phyloP scores from a whole-genome alignment of 2,797 vertebrate species.

The Sebastes nivosus region DNA sequence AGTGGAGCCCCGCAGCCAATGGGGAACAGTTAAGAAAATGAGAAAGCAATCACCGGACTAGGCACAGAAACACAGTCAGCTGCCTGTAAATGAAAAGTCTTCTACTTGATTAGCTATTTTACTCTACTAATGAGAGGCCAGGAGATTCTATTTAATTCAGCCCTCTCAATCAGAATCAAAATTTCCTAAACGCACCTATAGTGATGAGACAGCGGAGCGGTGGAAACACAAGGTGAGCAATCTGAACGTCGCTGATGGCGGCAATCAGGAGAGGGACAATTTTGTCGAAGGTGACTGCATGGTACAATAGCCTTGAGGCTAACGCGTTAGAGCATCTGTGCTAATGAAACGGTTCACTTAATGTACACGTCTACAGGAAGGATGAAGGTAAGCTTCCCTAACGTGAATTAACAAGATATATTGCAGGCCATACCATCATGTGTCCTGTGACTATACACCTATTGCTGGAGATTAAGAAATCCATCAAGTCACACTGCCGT shows the following conservation, averaged over 20 bases:
- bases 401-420: not conserved
- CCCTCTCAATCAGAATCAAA: slow-evolving; percentile 34
- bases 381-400: not conserved
- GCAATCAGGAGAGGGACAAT: slow-evolving; percentile 12
- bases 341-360: slow-evolving; percentile 12
- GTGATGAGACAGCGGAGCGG: not conserved
- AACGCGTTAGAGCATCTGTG: slow-evolving; percentile 4
- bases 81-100: slow-evolving; percentile 20
- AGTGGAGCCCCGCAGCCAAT: not conserved
- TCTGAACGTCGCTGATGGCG: slow-evolving; percentile 23
- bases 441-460: not conserved
- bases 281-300: slow-evolving; percentile 4
- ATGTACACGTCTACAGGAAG: not conserved
- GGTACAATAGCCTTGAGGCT: not conserved
- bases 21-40: slow-evolving; percentile 26
- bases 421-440: not conserved
- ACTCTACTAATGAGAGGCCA: slow-evolving; percentile 32
- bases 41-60: slow-evolving; percentile 26
- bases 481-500: not conserved
- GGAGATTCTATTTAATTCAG: slow-evolving; percentile 14
- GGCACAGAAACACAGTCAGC: not conserved
- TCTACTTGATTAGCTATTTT: slow-evolving; percentile 39
- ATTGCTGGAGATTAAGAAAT: slow-evolving; percentile 10
- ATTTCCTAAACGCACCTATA: slow-evolving; percentile 19
- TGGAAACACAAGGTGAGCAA: slow-evolving; percentile 9